Conservation (phyloP, 2,888 invertebrate species). For the Sphaerophoria taeniata region DNA sequence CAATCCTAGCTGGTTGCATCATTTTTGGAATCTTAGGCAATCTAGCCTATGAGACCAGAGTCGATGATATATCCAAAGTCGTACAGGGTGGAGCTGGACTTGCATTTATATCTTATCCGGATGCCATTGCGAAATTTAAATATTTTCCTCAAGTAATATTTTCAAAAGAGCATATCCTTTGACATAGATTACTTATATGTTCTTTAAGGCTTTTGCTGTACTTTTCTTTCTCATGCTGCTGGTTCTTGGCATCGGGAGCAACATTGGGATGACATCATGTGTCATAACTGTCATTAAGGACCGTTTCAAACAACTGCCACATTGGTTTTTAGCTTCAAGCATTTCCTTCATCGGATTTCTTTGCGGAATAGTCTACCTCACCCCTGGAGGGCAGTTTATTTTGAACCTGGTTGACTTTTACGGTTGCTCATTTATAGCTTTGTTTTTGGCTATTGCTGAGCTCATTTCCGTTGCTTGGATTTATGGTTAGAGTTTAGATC, state of each 20-base stretch:
- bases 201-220: constrained; percentile 83
- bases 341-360: constrained; percentile 84
- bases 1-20: constrained; percentile 91
- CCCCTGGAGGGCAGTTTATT: constrained; percentile 89
- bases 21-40: constrained; percentile 94
- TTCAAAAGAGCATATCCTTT: background rate
- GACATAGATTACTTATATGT: background rate
- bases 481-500: constrained; percentile 84
- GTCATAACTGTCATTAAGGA: constrained; percentile 83
- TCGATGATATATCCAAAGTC: constrained; percentile 85
- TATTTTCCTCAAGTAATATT: constrained; percentile 83
- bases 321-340: constrained; percentile 84
- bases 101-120: constrained; percentile 90
- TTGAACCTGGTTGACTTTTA: constrained; percentile 89
- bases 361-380: constrained; percentile 86
- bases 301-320: constrained; percentile 81
- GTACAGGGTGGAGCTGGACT: constrained; percentile 90
- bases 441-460: constrained; percentile 87
- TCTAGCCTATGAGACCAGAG: constrained; percentile 87
- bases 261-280: constrained; percentile 83
- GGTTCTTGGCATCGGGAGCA: constrained; percentile 84
- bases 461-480: constrained; percentile 89
- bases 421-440: constrained; percentile 89
- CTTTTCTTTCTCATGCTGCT: constrained; percentile 85
- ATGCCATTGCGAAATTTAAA: constrained; percentile 84